These are phyloP conservation scores for Drosophila cyrtoloma DNA, from an alignment of 2,888 invertebrate genomes.

Conservation along the genomic window DNA sequence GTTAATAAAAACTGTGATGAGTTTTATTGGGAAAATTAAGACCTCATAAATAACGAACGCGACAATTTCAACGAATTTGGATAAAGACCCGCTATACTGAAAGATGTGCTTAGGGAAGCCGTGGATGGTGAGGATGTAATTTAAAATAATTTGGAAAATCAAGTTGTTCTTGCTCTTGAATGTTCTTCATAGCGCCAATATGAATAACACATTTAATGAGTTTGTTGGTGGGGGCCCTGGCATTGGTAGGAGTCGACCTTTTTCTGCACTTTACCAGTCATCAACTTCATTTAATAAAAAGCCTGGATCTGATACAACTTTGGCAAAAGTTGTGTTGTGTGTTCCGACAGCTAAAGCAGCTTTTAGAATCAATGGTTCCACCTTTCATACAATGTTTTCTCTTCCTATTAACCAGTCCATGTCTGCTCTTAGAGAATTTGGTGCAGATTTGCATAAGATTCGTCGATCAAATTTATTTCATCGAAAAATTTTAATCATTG, in stretches of 20 bases:
- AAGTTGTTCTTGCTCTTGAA: not conserved
- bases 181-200: constrained; percentile 5
- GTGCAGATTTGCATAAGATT: constrained; percentile 14
- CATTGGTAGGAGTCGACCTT: too few relatives aligned
- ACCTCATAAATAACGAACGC: too few relatives aligned
- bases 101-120: too few relatives aligned
- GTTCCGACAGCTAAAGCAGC: constrained; percentile 15
- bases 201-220: constrained; percentile 14
- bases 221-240: constrained; percentile 37
- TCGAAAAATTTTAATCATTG: constrained; percentile 20
- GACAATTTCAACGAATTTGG: too few relatives aligned
- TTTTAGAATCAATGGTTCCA: constrained; percentile 18
- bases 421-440: not conserved
- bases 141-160: too few relatives aligned
- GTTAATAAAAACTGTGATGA: too few relatives aligned
- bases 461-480: constrained; percentile 13
- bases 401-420: constrained; percentile 22
- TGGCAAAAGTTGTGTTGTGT: constrained; percentile 17
- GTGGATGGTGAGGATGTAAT: too few relatives aligned
- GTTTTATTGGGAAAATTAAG: too few relatives aligned
- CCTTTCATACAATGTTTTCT: constrained; percentile 21
- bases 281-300: too few relatives aligned
- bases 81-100: too few relatives aligned
- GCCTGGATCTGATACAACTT: constrained; percentile 6
- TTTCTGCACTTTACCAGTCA: too few relatives aligned